These are phyloP conservation scores for Bhutanitis thaidina DNA, from an alignment of 2,888 invertebrate species.

Conservation along the genomic window DNA sequence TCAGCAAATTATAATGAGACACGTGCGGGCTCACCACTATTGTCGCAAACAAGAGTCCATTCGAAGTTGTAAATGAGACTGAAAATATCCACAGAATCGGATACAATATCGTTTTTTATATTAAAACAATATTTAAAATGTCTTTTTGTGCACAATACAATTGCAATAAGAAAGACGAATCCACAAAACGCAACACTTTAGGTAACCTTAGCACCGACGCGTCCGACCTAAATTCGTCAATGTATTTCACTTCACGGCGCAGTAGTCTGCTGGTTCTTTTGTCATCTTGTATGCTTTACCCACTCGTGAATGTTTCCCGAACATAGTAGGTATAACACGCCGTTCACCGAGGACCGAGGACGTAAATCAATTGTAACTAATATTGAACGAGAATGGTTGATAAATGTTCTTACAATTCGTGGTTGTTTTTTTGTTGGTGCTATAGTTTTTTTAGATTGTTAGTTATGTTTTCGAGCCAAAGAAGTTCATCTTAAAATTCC, in stretches of 20 bases:
- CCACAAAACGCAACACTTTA: background rate
- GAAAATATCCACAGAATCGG: too few species aligned
- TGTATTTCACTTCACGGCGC: background rate
- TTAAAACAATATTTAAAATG: too few species aligned
- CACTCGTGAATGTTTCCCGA: background rate
- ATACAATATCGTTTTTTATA: too few species aligned
- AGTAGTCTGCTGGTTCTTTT: slow-evolving; percentile 1
- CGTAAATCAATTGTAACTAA: slow-evolving; percentile 6
- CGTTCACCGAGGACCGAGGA: background rate
- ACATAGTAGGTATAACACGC: background rate
- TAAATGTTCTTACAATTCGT: background rate
- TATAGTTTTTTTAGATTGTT: background rate
- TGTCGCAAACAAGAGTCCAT: too few species aligned
- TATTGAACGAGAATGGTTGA: background rate
- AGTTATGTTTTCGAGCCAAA: background rate
- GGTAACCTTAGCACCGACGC: background rate
- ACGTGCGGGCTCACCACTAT: too few species aligned
- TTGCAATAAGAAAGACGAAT: background rate
- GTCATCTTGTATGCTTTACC: background rate
- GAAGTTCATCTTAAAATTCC: too few species aligned
- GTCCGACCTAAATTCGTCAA: slow-evolving; percentile 2
- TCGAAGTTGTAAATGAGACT: too few species aligned
- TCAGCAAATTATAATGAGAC: too few species aligned
- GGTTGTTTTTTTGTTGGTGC: too few species aligned
- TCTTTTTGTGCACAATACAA: too few species aligned